Evolutionary conservation across 2,113 vertebrate genomes (phyloP).

Genomic region (Microcebus tavaratra): DNA sequence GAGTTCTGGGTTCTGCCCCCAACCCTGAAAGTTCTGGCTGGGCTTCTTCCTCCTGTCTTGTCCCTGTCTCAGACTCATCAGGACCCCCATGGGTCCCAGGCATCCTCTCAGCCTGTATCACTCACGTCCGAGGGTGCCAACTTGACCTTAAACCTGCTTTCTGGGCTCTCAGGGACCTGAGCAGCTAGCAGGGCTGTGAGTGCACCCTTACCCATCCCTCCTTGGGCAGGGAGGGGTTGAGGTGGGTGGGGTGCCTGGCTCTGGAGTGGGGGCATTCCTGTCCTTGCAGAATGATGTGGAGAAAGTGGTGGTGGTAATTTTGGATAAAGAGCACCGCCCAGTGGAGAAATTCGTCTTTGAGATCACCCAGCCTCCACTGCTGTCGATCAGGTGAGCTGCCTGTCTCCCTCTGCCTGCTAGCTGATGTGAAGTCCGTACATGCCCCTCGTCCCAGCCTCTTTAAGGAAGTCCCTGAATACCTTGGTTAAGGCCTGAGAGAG

Average conservation of each 20-base stretch:
- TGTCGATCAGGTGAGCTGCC: conserved; percentile 93
- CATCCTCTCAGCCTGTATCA: neutral
- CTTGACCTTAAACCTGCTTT: neutral
- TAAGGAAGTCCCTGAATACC: neutral
- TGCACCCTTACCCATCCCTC: neutral
- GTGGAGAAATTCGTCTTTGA: conserved; percentile 99
- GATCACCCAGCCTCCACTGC: conserved; percentile 95
- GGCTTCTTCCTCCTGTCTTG: neutral
- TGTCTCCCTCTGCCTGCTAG: neutral
- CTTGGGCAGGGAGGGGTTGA: neutral
- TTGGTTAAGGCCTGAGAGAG: neutral
- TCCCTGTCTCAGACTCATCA: neutral
- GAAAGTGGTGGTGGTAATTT: conserved; percentile 97
- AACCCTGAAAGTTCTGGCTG: neutral
- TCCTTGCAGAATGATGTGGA: conserved; percentile 95
- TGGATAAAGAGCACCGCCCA: conserved; percentile 98
- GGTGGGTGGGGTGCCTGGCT: neutral
- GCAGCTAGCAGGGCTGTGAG: neutral
- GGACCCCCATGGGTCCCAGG: neutral
- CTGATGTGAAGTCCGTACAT: neutral
- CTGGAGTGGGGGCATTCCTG: neutral
- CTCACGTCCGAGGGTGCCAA: neutral
- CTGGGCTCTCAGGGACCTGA: neutral
- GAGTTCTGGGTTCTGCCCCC: neutral
- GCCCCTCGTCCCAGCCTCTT: neutral